phyloP scores from a whole-genome alignment of 2,888 invertebrate species.

The Andrena camellia region DNA sequence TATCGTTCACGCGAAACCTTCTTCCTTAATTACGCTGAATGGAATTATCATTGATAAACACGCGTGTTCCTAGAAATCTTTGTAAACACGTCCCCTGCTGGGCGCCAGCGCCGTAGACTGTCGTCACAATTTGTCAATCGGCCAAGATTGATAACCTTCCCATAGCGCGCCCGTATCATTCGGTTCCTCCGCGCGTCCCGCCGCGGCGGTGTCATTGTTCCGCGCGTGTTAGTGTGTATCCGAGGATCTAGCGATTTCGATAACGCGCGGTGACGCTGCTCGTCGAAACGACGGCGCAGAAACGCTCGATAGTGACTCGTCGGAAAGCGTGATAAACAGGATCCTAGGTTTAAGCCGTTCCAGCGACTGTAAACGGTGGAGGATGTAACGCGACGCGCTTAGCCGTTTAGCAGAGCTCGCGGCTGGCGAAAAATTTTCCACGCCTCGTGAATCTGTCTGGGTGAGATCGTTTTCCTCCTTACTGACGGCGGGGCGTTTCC shows the following conservation, averaged over 20 bases:
- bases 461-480: background rate
- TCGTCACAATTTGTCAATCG: slow-evolving; percentile 21
- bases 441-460: slow-evolving; percentile 6
- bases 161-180: slow-evolving; percentile 13
- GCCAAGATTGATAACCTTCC: slow-evolving; percentile 7
- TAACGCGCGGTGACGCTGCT: background rate
- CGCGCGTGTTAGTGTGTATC: background rate
- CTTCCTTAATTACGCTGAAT: background rate
- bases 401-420: background rate
- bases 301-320: background rate
- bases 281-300: slow-evolving; percentile 10
- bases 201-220: background rate
- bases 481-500: background rate
- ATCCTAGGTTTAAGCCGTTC: background rate
- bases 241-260: slow-evolving; percentile 14
- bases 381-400: background rate
- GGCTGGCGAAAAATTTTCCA: slow-evolving; percentile 20
- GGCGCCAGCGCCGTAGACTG: background rate
- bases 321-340: slow-evolving; percentile 1
- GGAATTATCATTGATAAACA: slow-evolving; percentile 1
- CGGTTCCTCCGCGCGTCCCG: background rate
- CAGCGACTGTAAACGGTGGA: background rate
- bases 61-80: background rate
- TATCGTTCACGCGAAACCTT: background rate
- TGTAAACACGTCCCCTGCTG: background rate